Base-by-base conservation (phyloP, 2,888 invertebrate species). In the Molorchus minor region DNA sequence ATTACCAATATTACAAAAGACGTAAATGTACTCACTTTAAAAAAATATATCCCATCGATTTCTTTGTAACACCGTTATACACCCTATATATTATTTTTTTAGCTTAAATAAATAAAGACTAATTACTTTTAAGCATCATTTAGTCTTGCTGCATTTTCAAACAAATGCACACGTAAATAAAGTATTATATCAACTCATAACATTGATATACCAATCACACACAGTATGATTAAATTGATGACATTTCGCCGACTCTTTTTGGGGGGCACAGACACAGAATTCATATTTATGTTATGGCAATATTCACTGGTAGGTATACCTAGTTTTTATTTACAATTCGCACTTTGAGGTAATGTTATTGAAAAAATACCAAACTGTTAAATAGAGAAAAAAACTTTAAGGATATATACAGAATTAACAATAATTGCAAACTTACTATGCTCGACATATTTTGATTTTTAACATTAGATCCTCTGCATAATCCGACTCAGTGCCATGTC, bases 181-280 rank as follows among this genome's bases (percentile, higher is more conserved):
- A 66, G 68, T 61, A 56, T 62, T 67, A 76, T 78, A 81, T 81
- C 81, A 81, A 81, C 79, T 79, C 77, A 80, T 77, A 81, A 80
- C 77, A 81, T 80, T 80, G 80, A 81, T 81, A 80, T 80, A 80
- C 80, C 77, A 76, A 80, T 80, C 81, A 81, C 81, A 81, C 81
- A 81, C 80, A 81, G 81, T 80, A 81, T 81, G 81, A 81, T 81
- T 79, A 79, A 68, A 65, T 68, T 70, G 72, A 73, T 72, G 69
- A 72, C 68, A 68, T 71, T 70, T 71, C 70, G 68, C 67, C 68
- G 69, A 71, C 67, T 63, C 56, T 65, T 57, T 63, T 56, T 49
- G 55, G 58, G 61, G 56, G 59, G 56, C 41, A 46, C 40, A 55
- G 62, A 46, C 33, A 53, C 10, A 41, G 13, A 36, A 51, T 25